Evolutionary conservation across 2,797 vertebrate genomes (phyloP), one percentile per base, ranked within the genome.

Genomic region (Rhodeus uyekii): DNA sequence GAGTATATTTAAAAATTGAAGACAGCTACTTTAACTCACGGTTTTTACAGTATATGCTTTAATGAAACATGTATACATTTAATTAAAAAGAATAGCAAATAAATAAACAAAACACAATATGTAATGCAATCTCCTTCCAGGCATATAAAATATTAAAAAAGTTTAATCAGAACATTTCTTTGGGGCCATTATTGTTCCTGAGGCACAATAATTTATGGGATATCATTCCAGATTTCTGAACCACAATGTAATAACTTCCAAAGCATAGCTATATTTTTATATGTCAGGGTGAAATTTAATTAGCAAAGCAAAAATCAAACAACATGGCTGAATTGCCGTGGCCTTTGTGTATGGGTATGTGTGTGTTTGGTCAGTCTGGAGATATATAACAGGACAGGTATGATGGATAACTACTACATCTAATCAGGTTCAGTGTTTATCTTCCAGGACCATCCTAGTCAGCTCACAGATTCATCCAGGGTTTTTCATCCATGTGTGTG

Each of bases 351-450:
- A 58, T 12, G 24, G 55, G 44, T 60, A 50, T 75, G 55, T 78
- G 50, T 83, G 77, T 53, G 80, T 29, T 64, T 63, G 79, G 55
- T 64, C 69, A 53, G 32, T 38, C 60, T 39, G 36, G 50, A 36
- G 67, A 71, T 60, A 83, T 53, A 63, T 61, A 65, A 76, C 60
- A 50, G 69, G 53, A 87, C 80, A 85, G 68, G 55, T 83, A 76
- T 83, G 78, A 73, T 58, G 46, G 80, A 85, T 71, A 69, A 83
- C 85, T 76, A 44, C 63, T 48, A 67, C 71, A 76, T 81, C 53
- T 88, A 87, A 89, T 86, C 82, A 88, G 48, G 24, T 44, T 61
- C 50, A 46, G 76, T 65, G 48, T 55, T 81, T 80, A 79, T 80
- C 67, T 73, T 77, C 74, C 29, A 39, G 71, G 71, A 69, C 74